Conservation (phyloP, 2,888 invertebrate species). For the Calliscelio sp. region DNA sequence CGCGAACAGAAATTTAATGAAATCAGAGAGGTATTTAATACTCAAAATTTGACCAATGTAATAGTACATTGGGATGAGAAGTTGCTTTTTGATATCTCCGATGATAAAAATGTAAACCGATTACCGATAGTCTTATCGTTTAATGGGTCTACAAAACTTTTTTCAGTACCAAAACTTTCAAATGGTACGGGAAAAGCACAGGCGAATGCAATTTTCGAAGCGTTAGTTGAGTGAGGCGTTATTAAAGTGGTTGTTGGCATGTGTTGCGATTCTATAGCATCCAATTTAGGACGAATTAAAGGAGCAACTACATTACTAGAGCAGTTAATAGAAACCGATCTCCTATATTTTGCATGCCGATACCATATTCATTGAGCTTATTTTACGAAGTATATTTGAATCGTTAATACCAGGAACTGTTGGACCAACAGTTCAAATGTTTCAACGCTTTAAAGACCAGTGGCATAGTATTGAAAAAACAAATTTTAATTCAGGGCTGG, state of each 20-base stretch:
- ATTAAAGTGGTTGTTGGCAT: constrained; percentile 64
- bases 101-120: not conserved
- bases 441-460: too few relatives aligned
- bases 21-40: constrained; percentile 9
- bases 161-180: constrained; percentile 66
- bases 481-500: too few relatives aligned
- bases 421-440: too few relatives aligned
- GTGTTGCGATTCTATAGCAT: constrained; percentile 77
- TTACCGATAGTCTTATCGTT: constrained; percentile 1
- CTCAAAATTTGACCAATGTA: constrained; percentile 18
- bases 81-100: too few relatives aligned
- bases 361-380: too few relatives aligned
- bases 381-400: too few relatives aligned
- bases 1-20: constrained; percentile 14
- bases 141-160: constrained; percentile 57
- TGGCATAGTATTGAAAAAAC: too few relatives aligned
- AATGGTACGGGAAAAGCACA: constrained; percentile 64
- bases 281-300: constrained; percentile 61
- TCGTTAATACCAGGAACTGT: too few relatives aligned
- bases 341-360: constrained; percentile 44
- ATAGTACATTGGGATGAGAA: constrained; percentile 32
- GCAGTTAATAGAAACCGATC: constrained; percentile 32
- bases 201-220: constrained; percentile 58
- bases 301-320: constrained; percentile 32
- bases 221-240: constrained; percentile 71